Conservation (phyloP, 2,888 invertebrate genomes). For the Plebejus argus region DNA sequence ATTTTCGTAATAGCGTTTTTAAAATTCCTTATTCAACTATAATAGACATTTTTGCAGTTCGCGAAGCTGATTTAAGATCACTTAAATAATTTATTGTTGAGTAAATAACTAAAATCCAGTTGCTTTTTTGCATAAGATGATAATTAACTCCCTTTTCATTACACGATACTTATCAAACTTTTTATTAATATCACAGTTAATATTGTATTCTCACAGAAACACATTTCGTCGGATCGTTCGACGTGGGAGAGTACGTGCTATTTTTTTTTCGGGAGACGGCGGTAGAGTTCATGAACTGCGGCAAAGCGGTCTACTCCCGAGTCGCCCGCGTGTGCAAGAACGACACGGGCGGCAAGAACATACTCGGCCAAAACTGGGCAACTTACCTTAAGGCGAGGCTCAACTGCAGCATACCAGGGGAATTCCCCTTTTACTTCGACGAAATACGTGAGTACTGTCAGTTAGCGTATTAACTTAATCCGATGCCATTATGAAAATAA, state of each 20-base stretch:
- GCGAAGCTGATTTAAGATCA: neutral
- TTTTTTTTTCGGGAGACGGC: constrained; percentile 88
- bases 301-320: constrained; percentile 85
- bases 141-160: neutral
- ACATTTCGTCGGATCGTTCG: constrained; percentile 86
- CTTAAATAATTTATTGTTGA: neutral
- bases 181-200: too few relatives aligned
- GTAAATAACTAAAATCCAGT: neutral
- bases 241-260: constrained; percentile 84
- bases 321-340: constrained; percentile 88
- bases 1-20: neutral
- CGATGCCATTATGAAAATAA: constrained; percentile 28
- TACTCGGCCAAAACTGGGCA: constrained; percentile 84
- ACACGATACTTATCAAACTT: too few relatives aligned
- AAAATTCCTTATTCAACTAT: neutral
- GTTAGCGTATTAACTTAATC: constrained; percentile 10
- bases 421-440: constrained; percentile 88
- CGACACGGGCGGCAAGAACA: constrained; percentile 84
- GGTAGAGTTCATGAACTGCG: constrained; percentile 85
- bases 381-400: constrained; percentile 85
- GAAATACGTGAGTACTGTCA: constrained; percentile 83
- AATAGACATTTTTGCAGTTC: neutral
- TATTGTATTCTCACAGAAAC: constrained; percentile 79
- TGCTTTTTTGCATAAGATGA: neutral
- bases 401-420: constrained; percentile 86